These are phyloP conservation scores for Choristoneura fumiferana DNA, from an alignment of 1,140 invertebrate genomes.

Conservation along the genomic window DNA sequence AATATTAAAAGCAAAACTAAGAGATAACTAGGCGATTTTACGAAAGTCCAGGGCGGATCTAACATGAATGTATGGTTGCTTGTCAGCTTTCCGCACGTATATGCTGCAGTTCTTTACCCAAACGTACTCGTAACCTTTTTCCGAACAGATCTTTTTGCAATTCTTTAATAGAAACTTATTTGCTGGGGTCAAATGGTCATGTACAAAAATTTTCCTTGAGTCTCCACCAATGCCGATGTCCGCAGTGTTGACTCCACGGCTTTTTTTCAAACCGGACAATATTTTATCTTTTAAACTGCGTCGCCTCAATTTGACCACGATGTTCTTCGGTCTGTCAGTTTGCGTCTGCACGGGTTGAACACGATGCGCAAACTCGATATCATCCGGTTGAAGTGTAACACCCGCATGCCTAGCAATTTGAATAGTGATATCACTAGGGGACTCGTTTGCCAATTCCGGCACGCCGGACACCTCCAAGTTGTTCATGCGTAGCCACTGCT, in stretches of 20 bases:
- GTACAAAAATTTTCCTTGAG: background rate
- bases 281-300: constrained; percentile 1
- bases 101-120: background rate
- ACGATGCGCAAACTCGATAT: constrained; percentile 11
- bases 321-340: background rate
- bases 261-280: background rate
- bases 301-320: background rate
- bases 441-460: background rate
- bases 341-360: background rate
- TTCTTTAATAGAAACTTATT: background rate
- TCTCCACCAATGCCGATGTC: background rate
- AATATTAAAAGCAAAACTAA: background rate
- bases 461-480: background rate
- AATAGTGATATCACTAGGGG: background rate
- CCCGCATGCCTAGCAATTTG: background rate
- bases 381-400: background rate
- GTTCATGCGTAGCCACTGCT: constrained; percentile 5
- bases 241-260: background rate
- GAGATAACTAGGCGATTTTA: background rate
- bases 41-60: background rate
- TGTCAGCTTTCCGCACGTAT: background rate
- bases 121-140: background rate
- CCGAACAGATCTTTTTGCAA: background rate
- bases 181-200: background rate
- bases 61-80: background rate